Evolutionary conservation across 2,888 invertebrate species (phyloP), one percentile per base, ranked within the genome.

Genomic region (Habrosyne pyritoides): DNA sequence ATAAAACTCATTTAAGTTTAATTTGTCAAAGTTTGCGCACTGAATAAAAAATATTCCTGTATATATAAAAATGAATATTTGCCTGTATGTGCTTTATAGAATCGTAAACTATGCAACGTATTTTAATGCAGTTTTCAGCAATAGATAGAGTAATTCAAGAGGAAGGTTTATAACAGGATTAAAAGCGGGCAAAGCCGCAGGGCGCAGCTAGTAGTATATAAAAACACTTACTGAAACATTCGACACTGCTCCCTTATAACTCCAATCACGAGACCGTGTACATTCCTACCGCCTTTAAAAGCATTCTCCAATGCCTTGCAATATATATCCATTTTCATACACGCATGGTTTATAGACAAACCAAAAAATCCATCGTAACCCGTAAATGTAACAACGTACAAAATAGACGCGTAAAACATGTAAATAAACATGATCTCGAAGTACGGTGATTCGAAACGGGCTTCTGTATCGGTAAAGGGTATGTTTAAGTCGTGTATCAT

Each of bases 361-460:
- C 84, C 86, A 22, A 82, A 88, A 28, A 85, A 84, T 0, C 81
- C 83, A n/a, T 89, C 88, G 59, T 79, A 87, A 0, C 85, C 84
- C 0, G 69, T 64, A 36, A 81, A 88, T 24, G 81, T 81, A 0
- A 82, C 21, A 0, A 80, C 64, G 26, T 79, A 83, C 0, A 83
- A 8, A 0, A 75, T 5, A 0, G 73, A 60, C 0, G 64, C 64
- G 46, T 79, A 81, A 0, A 74, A 26, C 73, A 67, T 74, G 50
- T 85, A 84, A 0, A 61, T 51, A 26, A 82, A 86, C 12, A 77
- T 53, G 0, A 79, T 46, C 51, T 89, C 88, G 59, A 74, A 89
- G 54, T 69, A 81, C 0, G 89, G 89, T 0, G 81, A 66, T 0
- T 67, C 63, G 47, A 82, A 83, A 47, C 81, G 66, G 0, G 47